Evolutionary conservation across 2,888 invertebrate species (phyloP), one percentile per base, ranked within the genome.

Genomic region (Campoplex capitator): DNA sequence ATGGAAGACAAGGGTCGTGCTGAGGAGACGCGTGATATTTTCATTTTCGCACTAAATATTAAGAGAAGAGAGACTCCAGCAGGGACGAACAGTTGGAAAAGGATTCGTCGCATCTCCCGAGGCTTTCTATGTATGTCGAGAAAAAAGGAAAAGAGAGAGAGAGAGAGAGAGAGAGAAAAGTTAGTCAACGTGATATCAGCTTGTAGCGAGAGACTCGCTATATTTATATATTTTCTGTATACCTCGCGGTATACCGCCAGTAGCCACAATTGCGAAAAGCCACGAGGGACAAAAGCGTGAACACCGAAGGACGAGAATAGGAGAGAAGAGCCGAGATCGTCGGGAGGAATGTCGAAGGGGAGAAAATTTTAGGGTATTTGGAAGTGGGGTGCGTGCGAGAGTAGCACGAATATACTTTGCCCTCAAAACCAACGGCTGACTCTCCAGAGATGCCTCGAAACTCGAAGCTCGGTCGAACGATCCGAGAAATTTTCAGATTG

Each of bases 261-360:
- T 73, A 45, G 54, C 77, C 77, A 28, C 81, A 81, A 71, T 54
- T 68, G 68, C 67, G 67, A 71, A 71, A 62, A 71, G 65, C 80
- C 76, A 51, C 76, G 65, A 76, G 71, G 80, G 76, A 84, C 76
- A 45, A 76, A 83, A 75, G 76, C 76, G 58, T 32, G 80, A 58
- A 35, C n/a, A 51, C 18, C 3, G 65, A 23, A 74, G 71, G 54
- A n/a, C 51, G 8, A 18, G 62, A 35, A 73, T 28, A 70, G 13
- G 38, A 70, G 68, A n/a, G 42, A 28, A 45, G 48, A 35, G 35
- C 16, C 18, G 70, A 38, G 54, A 80, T 62, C 54, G 71, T 42
- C 65, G 80, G 32, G 51, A 67, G 18, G 76, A 85, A 76, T 65
- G 65, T 76, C 65, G 76, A 65, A 71, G 80, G 76, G 80, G 76